These are phyloP conservation scores for Uloborus plumipes DNA, from an alignment of 2,888 invertebrate genomes.

Conservation along the genomic window DNA sequence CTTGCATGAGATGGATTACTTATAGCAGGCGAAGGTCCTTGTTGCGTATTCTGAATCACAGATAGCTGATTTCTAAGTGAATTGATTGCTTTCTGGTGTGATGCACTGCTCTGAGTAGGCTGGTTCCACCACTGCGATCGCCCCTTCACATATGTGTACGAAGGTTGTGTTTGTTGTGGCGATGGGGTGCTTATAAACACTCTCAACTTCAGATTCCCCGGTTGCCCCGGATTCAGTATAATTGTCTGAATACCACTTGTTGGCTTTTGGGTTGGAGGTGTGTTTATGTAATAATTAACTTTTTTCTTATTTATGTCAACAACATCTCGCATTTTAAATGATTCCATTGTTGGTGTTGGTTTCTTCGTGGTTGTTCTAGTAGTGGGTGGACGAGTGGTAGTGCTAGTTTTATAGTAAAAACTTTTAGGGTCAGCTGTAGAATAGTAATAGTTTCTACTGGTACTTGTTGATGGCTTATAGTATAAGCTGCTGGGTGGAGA, in stretches of 20 bases:
- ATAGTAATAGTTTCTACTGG: neutral
- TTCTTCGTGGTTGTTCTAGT: neutral
- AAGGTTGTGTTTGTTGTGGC: neutral
- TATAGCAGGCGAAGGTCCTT: neutral
- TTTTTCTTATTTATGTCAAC: neutral
- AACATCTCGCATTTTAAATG: slow-evolving; percentile 34
- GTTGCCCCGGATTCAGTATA: slow-evolving; percentile 1
- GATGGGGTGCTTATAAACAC: slow-evolving; percentile 3
- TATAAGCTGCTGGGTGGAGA: neutral
- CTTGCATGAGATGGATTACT: neutral
- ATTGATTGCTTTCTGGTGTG: slow-evolving; percentile 1
- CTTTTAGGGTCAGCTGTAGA: slow-evolving; percentile 24
- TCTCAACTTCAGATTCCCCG: neutral
- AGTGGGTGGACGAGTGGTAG: slow-evolving; percentile 2
- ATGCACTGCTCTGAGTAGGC: neutral
- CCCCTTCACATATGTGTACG: neutral
- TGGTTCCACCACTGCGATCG: slow-evolving; percentile 8
- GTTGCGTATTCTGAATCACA: neutral
- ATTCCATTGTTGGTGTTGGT: slow-evolving; percentile 29
- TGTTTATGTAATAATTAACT: neutral
- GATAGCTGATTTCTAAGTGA: neutral
- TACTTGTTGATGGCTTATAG: neutral
- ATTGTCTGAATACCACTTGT: neutral
- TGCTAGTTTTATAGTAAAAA: slow-evolving; percentile 18
- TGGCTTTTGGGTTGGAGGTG: slow-evolving; percentile 1